Evolutionary conservation across 2,113 vertebrate species (phyloP).

Genomic region (Etheostoma cragini): DNA sequence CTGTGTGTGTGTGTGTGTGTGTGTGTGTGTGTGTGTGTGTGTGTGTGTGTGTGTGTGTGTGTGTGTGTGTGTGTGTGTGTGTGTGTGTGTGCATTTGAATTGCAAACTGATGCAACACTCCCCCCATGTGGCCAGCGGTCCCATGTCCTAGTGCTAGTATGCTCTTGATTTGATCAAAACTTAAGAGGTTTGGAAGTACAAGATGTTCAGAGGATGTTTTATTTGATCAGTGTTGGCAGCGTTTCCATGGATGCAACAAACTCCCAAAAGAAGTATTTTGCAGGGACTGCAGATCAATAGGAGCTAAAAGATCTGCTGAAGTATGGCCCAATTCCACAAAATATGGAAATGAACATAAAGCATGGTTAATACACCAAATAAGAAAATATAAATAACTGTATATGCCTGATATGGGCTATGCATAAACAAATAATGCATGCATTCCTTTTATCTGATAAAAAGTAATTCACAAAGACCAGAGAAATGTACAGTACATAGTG

Average conservation of each 20-base stretch:
- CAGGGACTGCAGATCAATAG: constrained; percentile 15
- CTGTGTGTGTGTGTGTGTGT: not conserved
- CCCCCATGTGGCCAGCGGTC: constrained; percentile 52
- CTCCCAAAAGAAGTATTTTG: constrained; percentile 10
- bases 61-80: constrained; percentile 3
- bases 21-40: constrained; percentile 4
- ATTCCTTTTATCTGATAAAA: not conserved
- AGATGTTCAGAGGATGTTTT: constrained; percentile 16
- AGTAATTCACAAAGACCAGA: not conserved
- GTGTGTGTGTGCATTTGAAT: not conserved
- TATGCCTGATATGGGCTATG: not conserved
- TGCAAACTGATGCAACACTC: constrained; percentile 46
- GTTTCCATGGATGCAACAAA: constrained; percentile 37
- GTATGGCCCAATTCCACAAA: not conserved
- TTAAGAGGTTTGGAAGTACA: not conserved
- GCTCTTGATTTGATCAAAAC: constrained; percentile 12
- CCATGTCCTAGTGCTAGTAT: not conserved
- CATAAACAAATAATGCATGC: not conserved
- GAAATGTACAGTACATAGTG: not conserved
- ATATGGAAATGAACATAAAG: too few relatives aligned
- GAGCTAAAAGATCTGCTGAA: not conserved
- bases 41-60: constrained; percentile 5
- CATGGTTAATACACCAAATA: not conserved
- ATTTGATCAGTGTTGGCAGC: constrained; percentile 22
- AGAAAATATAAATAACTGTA: not conserved